phyloP scores from a whole-genome alignment of 1,140 invertebrate species.

The Lordiphosa collinella region DNA sequence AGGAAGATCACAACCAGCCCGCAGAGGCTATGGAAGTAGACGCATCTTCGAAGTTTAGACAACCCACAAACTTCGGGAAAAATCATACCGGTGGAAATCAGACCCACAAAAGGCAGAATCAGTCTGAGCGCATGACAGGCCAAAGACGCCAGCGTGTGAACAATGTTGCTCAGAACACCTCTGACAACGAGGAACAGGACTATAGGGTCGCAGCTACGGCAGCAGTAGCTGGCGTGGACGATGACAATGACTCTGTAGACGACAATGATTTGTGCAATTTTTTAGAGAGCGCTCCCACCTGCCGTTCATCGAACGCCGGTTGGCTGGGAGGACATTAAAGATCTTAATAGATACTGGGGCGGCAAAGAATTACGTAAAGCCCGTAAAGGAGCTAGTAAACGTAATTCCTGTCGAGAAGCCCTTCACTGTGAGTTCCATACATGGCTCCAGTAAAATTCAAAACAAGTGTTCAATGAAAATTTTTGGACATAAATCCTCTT shows the following conservation, averaged over 20 bases:
- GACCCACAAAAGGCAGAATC: not conserved
- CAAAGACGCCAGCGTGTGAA: not conserved
- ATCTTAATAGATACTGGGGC: constrained; percentile 7
- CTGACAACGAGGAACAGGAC: too few species aligned
- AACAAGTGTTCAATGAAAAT: not conserved
- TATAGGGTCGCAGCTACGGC: too few species aligned
- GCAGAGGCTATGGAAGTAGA: not conserved
- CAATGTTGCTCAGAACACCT: not conserved
- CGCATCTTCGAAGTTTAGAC: not conserved
- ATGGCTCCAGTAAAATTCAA: constrained; percentile 1
- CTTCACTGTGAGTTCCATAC: constrained; percentile 5
- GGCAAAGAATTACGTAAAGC: constrained; percentile 6
- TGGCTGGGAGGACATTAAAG: constrained; percentile 4
- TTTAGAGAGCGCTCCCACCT: constrained; percentile 1
- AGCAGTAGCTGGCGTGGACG: too few species aligned
- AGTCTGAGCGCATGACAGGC: not conserved
- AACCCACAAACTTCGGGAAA: not conserved
- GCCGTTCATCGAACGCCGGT: not conserved
- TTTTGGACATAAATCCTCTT: not conserved
- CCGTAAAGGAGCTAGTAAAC: constrained; percentile 5
- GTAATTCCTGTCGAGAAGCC: not conserved
- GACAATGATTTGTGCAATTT: not conserved
- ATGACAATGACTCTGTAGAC: too few species aligned
- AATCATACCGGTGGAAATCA: not conserved
- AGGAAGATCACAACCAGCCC: too few species aligned